Conservation (phyloP, 2,888 invertebrate species). For the Epirrita christyi region DNA sequence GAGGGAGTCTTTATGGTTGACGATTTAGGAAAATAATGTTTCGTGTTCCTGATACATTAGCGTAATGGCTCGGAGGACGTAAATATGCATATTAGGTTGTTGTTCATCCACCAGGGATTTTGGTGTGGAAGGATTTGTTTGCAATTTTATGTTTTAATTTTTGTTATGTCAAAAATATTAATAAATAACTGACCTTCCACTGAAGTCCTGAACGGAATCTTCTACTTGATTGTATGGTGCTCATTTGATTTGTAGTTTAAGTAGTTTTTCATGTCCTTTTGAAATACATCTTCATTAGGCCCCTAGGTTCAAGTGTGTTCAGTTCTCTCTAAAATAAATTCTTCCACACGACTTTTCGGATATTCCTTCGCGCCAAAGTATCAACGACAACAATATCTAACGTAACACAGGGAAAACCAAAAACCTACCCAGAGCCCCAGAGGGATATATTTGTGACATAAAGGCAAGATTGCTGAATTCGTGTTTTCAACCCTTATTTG, state of each 20-base stretch:
- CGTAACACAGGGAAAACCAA: slow-evolving; percentile 25
- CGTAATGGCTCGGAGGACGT: slow-evolving; percentile 15
- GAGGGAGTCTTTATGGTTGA: slow-evolving; percentile 14
- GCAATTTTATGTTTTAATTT: no score
- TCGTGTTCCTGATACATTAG: slow-evolving; percentile 16
- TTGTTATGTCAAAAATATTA: no score
- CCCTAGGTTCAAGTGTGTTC: slow-evolving; percentile 4
- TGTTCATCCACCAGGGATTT: slow-evolving; percentile 6
- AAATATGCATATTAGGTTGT: slow-evolving; percentile 19
- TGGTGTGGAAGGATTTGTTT: not conserved
- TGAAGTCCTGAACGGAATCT: no score
- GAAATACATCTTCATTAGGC: slow-evolving; percentile 20
- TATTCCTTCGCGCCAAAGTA: slow-evolving; percentile 36
- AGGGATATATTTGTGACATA: slow-evolving; percentile 10
- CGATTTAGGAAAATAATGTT: slow-evolving; percentile 11
- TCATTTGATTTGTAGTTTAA: no score
- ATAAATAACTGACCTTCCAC: no score
- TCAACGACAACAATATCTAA: slow-evolving; percentile 34
- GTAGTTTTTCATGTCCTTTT: not conserved
- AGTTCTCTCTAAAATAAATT: slow-evolving; percentile 27
- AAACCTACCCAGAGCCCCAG: slow-evolving; percentile 11
- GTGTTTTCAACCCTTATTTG: slow-evolving; percentile 29
- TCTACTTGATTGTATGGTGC: no score
- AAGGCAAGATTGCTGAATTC: slow-evolving; percentile 20
- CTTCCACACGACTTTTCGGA: slow-evolving; percentile 35